These are phyloP conservation scores for Calonectris borealis DNA, from an alignment of 2,113 vertebrate genomes.

Conservation along the genomic window DNA sequence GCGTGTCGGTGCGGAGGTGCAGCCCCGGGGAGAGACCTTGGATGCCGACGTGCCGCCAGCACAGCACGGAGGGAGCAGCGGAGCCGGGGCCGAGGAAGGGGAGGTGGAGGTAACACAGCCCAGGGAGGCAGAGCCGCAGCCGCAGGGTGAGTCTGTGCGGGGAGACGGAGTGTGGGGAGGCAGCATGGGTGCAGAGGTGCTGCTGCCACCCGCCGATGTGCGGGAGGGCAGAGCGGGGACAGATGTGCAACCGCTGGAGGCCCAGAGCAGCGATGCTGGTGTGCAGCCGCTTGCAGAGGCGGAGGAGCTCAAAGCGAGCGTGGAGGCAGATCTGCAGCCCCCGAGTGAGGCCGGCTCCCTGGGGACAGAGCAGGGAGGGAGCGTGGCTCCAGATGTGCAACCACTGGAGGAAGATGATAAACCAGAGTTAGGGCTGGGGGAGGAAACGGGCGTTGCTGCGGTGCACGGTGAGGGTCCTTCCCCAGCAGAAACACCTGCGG, in stretches of 20 bases:
- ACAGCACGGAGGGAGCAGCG: not conserved
- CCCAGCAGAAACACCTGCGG: not conserved
- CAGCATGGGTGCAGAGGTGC: fast-evolving
- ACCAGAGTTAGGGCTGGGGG: not conserved
- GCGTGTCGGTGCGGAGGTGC: fast-evolving
- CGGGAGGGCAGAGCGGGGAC: not conserved
- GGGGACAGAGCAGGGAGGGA: not conserved
- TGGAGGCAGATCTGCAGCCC: not conserved
- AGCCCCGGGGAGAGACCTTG: fast-evolving
- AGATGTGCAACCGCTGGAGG: not conserved
- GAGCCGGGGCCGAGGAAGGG: not conserved
- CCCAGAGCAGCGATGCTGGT: not conserved
- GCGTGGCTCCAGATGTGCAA: not conserved
- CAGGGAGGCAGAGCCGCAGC: not conserved
- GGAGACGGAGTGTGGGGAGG: fast-evolving
- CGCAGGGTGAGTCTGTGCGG: not conserved
- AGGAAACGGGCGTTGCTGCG: not conserved
- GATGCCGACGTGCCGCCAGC: not conserved
- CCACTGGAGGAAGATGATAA: not conserved
- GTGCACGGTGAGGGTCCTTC: not conserved
- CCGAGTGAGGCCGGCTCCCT: fast-evolving
- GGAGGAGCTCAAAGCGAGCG: not conserved
- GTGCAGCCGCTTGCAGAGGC: not conserved
- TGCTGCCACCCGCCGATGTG: fast-evolving
- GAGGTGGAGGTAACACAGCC: not conserved